phyloP scores from a whole-genome alignment of 1,140 invertebrate genomes.

The Pemphigus obesinymphae region DNA sequence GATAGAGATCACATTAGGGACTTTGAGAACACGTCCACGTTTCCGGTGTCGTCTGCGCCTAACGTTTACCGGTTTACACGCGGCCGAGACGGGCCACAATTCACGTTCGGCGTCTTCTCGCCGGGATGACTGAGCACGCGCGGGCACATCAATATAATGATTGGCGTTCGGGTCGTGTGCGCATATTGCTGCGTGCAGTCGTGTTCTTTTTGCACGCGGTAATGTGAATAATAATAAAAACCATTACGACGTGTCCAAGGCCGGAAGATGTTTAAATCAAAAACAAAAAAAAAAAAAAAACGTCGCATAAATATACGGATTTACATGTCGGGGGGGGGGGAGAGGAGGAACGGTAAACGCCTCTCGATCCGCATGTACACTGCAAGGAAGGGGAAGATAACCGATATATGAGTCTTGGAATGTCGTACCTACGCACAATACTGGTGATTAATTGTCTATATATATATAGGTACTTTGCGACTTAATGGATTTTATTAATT shows the following conservation, averaged over 20 bases:
- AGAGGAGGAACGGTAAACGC: neutral
- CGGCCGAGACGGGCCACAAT: neutral
- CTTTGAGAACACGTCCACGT: neutral
- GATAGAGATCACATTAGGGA: conserved; percentile 34
- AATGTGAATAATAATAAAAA: neutral
- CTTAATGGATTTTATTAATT: conserved; percentile 41
- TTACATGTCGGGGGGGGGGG: conserved; percentile 3
- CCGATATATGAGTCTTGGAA: neutral
- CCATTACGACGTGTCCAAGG: neutral
- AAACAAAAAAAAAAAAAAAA: neutral
- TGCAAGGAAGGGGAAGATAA: neutral
- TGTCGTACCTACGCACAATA: conserved; percentile 35
- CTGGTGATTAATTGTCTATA: conserved; percentile 35
- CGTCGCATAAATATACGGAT: conserved; percentile 33
- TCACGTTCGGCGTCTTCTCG: neutral
- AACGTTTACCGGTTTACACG: neutral
- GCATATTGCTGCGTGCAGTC: no score
- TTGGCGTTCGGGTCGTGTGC: no score
- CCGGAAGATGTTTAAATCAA: conserved; percentile 13
- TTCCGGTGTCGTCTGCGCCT: neutral
- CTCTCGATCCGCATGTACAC: neutral
- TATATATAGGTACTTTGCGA: neutral
- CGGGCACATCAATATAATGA: no score
- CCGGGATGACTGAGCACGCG: no score
- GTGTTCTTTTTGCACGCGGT: no score